Evolutionary conservation across 2,888 invertebrate species (phyloP).

Genomic region (Anoplius nigerrimus): DNA sequence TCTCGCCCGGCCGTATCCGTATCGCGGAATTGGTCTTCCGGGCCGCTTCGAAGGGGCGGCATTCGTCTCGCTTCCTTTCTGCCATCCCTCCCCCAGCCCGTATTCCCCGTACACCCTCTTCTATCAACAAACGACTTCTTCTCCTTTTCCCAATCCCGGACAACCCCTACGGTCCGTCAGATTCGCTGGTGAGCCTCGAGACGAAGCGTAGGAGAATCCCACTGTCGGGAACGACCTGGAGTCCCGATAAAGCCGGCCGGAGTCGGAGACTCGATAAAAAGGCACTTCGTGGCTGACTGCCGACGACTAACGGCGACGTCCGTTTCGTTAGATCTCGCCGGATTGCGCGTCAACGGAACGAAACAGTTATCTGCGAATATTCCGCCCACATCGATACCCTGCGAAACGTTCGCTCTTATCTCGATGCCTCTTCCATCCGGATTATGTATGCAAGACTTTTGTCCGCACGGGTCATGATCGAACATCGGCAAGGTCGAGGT

Average conservation of each 20-base stretch:
- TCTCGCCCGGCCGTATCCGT: conserved; percentile 58
- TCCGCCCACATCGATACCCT: too few species aligned
- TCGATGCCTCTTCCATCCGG: too few species aligned
- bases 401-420: too few species aligned
- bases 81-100: neutral
- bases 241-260: conserved; percentile 59
- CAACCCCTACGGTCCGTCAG: conserved; percentile 26
- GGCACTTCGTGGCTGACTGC: conserved; percentile 59
- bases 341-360: too few species aligned
- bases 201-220: conserved; percentile 38
- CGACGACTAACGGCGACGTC: conserved; percentile 43
- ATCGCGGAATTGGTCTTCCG: conserved; percentile 68
- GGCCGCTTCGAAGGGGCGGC: conserved; percentile 48
- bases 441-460: too few species aligned
- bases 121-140: neutral
- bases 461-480: too few species aligned
- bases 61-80: conserved; percentile 5
- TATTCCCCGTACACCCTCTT: conserved; percentile 27
- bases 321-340: conserved; percentile 43
- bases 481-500: too few species aligned
- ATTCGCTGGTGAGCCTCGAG: conserved; percentile 47
- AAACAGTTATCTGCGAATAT: too few species aligned
- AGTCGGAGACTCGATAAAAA: conserved; percentile 64
- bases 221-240: conserved; percentile 22
- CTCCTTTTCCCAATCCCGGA: conserved; percentile 5